Percentiles rank a stretch among this genome's conserved stretches.
These are phyloP conservation scores for Pavo muticus DNA, from an alignment of 2,113 vertebrate species.

Conservation along the genomic window DNA sequence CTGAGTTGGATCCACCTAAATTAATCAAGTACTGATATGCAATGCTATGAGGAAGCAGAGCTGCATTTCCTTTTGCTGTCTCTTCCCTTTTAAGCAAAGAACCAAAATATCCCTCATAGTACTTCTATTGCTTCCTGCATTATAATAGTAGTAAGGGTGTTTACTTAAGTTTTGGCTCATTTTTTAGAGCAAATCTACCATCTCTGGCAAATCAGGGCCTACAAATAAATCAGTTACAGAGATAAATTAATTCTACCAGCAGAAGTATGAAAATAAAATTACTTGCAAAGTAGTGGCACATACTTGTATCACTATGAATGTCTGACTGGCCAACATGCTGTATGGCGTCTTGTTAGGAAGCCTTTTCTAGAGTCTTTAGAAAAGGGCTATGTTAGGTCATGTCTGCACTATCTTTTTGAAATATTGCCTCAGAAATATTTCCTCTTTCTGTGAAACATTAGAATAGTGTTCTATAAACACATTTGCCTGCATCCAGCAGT, in stretches of 20 bases:
- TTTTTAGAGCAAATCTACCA: background rate
- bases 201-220: background rate
- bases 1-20: background rate
- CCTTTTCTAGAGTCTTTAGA: background rate
- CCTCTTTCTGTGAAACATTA: background rate
- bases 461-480: background rate
- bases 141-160: accelerated
- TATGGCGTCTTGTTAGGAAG: background rate
- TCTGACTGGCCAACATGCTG: background rate
- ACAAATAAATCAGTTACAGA: background rate
- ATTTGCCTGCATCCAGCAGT: background rate
- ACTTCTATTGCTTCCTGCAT: background rate
- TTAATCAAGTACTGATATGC: accelerated
- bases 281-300: background rate
- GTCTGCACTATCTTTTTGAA: background rate
- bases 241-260: background rate
- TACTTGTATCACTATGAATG: background rate
- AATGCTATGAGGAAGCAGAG: background rate
- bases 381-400: background rate
- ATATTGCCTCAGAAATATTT: background rate
- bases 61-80: accelerated
- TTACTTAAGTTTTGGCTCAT: background rate
- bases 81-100: background rate
- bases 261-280: background rate
- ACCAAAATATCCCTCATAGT: background rate